Base-by-base conservation (phyloP, 2,113 vertebrate genomes). In the Zosterops borbonicus region DNA sequence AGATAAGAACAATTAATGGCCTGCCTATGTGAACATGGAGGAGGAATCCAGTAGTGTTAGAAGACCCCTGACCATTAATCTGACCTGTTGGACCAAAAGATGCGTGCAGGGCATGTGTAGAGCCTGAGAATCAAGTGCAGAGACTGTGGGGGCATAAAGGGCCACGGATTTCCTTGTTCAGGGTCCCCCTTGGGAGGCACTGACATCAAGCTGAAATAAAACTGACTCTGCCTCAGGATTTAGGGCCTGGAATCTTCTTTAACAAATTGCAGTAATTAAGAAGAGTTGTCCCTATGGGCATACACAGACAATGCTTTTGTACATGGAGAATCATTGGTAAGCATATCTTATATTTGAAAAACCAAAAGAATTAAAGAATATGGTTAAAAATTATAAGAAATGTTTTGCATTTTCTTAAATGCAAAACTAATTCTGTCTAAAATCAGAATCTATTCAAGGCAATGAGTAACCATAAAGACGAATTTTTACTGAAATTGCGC, bases 91-190 rank as follows among this genome's bases (percentile, higher is more conserved):
- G 23, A 46, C 10, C 28, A 24, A 39, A 39, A 46, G 12, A 12
- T 5, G 2, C 5, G 1, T 12, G 39, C 39, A 33, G 47, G 14
- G 6, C 0, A 0, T 11, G 18, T 28, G 29, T 9, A 12, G 28
- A 29, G 19, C 0, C 0, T 44, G 44, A 50, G 19, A 35, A 42
- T 17, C 17, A 35, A 19, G 7, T 21, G 20, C 35, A 50, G 33
- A 53, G 46, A 53, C 12, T n/a, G 9, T 6, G 7, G 18, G 8
- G 15, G 18, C 0, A 0, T 46, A 46, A 53, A 62, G 23, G 19
- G 15, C 2, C 28, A 29, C 11, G 1, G 24, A 16, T n/a, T n/a
- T n/a, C n/a, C 56, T 46, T 29, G 5, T 46, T 28, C 55, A 23
- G 47, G 5, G 12, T 24, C 6, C 24, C 28, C 25, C 28, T 41